Evolutionary conservation across 2,888 invertebrate species (phyloP).

Genomic region (Drosophila kambysellisi): DNA sequence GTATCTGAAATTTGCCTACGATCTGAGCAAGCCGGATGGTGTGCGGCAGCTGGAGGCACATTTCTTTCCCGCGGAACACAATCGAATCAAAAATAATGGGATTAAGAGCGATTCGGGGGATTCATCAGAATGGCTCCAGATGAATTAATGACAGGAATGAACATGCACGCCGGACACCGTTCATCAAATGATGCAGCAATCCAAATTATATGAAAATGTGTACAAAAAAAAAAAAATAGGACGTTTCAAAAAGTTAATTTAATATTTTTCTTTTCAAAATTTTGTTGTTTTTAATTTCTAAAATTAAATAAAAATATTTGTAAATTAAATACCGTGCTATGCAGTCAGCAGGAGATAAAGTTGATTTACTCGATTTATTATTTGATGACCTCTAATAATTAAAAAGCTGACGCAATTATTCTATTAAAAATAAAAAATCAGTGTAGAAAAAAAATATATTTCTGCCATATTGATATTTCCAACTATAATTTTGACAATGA

Average conservation of each 20-base stretch:
- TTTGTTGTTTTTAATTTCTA: slow-evolving; percentile 27
- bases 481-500: not conserved
- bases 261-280: slow-evolving; percentile 27
- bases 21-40: slow-evolving; percentile 65
- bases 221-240: not conserved
- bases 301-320: slow-evolving; percentile 9
- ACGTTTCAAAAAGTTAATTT: not conserved
- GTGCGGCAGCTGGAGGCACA: slow-evolving; percentile 66
- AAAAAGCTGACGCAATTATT: too few species aligned
- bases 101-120: slow-evolving; percentile 23
- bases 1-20: slow-evolving; percentile 68
- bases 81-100: not conserved
- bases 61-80: slow-evolving; percentile 54
- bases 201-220: slow-evolving; percentile 13
- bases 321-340: slow-evolving; percentile 17
- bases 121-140: slow-evolving; percentile 1
- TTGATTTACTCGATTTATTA: not conserved
- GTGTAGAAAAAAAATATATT: not conserved
- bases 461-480: not conserved
- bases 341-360: not conserved
- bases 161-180: not conserved
- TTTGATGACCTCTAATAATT: not conserved
- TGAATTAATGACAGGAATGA: not conserved
- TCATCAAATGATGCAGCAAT: not conserved
- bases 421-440: not conserved